Conservation (phyloP, 2,888 invertebrate species). For the Dichetophora obliterata region DNA sequence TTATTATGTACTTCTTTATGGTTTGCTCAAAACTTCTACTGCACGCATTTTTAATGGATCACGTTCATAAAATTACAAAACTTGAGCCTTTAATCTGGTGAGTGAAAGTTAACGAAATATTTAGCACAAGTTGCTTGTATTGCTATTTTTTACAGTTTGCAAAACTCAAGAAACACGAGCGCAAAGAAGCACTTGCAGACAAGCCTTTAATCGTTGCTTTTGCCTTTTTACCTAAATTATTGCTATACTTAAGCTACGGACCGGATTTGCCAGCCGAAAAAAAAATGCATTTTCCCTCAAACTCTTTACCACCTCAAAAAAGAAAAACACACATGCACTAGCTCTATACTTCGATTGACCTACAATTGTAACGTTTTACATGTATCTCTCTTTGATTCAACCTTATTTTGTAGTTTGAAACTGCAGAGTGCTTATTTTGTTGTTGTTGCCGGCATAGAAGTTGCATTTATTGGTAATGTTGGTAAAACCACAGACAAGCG, state of each 20-base stretch:
- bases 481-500: slow-evolving; percentile 11
- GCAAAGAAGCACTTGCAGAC: background rate
- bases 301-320: background rate
- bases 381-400: slow-evolving; percentile 10
- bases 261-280: background rate
- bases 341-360: slow-evolving; percentile 3
- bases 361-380: slow-evolving; percentile 10
- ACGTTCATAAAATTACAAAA: background rate
- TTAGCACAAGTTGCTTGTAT: background rate
- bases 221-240: slow-evolving; percentile 5
- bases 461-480: background rate
- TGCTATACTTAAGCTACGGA: slow-evolving; percentile 12
- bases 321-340: background rate
- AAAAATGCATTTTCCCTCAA: background rate
- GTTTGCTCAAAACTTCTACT: too few relatives aligned
- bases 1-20: too few relatives aligned
- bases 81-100: background rate
- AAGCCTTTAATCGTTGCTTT: background rate
- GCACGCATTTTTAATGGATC: background rate
- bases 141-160: background rate
- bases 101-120: slow-evolving; percentile 29
- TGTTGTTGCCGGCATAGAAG: background rate
- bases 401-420: background rate
- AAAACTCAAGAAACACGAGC: background rate
- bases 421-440: background rate